Percentiles rank a stretch among this genome's conserved stretches.
Conservation (phyloP, 2,113 vertebrate species). For the Phaethornis superciliosus region DNA sequence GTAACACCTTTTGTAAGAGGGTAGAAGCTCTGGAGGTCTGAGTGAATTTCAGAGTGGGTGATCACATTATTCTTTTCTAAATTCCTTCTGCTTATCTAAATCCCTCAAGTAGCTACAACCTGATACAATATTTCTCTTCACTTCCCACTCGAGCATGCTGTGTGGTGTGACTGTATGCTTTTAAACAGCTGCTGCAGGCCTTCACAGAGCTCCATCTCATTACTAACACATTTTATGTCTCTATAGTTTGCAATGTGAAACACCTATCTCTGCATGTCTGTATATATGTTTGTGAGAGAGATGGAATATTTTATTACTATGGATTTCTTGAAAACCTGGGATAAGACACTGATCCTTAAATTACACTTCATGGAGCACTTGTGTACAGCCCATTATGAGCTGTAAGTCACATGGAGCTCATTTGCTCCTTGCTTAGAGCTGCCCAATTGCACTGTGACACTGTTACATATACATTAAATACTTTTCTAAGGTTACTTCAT, state of each 20-base stretch:
- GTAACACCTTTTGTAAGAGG: conserved; percentile 14
- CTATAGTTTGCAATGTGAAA: neutral
- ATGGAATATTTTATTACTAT: neutral
- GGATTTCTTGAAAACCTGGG: conserved; percentile 2
- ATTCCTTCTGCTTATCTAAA: conserved; percentile 59
- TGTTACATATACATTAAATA: conserved; percentile 68
- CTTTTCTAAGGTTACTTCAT: conserved; percentile 62
- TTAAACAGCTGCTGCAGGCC: neutral
- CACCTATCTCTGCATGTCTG: neutral
- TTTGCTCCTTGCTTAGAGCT: conserved; percentile 66
- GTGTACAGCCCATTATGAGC: neutral
- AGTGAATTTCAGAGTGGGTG: conserved; percentile 65
- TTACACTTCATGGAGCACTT: neutral
- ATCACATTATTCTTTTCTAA: conserved; percentile 67
- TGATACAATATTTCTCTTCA: conserved; percentile 57
- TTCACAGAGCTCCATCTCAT: neutral
- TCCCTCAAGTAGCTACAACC: conserved; percentile 63
- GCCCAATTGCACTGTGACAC: conserved; percentile 65
- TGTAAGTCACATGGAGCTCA: conserved; percentile 61
- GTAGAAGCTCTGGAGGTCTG: conserved; percentile 36
- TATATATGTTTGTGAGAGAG: neutral
- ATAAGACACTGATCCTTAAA: conserved; percentile 1
- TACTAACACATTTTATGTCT: neutral
- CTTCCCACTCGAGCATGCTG: conserved; percentile 49
- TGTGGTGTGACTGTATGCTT: conserved; percentile 40